Conservation (phyloP, 2,113 vertebrate genomes). For the Zosterops hypoxanthus region DNA sequence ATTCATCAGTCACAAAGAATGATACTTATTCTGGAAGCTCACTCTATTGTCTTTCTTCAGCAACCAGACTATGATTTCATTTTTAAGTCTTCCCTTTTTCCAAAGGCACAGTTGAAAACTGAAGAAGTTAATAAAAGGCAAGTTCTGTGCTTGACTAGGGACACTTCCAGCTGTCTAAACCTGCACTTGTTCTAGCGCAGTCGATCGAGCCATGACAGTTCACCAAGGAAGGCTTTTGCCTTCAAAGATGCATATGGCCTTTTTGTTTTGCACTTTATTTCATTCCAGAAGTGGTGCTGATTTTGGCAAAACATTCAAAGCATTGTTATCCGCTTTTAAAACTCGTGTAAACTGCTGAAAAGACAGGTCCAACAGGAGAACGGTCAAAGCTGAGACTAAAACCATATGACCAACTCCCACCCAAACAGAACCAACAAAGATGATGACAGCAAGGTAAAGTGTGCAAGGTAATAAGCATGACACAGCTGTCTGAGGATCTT, state of each 20-base stretch:
- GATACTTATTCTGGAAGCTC: not conserved
- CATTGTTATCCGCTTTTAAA: not conserved
- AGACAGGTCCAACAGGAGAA: not conserved
- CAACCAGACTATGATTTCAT: not conserved
- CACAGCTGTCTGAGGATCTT: not conserved
- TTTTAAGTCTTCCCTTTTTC: not conserved
- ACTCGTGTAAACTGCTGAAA: not conserved
- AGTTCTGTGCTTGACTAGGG: not conserved
- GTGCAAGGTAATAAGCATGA: not conserved
- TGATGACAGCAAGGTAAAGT: not conserved
- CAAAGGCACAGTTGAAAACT: not conserved
- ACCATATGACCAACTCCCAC: not conserved
- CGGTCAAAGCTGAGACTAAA: not conserved
- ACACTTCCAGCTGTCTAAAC: not conserved
- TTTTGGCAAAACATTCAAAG: not conserved
- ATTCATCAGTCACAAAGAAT: not conserved
- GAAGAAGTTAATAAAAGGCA: not conserved
- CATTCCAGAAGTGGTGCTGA: not conserved
- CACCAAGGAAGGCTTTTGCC: not conserved
- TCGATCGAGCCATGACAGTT: rapidly evolving
- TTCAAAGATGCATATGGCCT: not conserved
- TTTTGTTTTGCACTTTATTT: not conserved
- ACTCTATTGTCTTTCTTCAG: not conserved
- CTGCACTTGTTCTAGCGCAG: not conserved
- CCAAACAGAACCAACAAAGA: not conserved